Conservation (phyloP, 2,113 vertebrate genomes). For the Rissa tridactyla region DNA sequence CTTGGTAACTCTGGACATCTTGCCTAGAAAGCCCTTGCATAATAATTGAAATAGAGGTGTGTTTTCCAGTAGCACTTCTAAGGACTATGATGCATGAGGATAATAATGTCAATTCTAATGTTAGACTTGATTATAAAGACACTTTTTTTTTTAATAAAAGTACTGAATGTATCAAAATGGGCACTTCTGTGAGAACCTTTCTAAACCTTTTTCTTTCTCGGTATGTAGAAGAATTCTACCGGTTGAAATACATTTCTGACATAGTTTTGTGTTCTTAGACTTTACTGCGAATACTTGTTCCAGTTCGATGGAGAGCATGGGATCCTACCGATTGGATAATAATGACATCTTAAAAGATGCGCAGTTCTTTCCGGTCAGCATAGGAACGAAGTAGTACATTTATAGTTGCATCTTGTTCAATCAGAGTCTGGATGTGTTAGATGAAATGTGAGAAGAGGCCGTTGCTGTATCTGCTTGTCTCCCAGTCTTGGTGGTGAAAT, state of each 20-base stretch:
- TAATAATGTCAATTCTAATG: neutral
- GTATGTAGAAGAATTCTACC: neutral
- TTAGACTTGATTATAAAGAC: neutral
- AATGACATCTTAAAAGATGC: neutral
- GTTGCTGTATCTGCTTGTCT: neutral
- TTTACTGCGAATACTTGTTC: neutral
- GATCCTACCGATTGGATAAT: neutral
- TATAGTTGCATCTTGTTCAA: neutral
- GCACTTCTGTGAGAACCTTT: neutral
- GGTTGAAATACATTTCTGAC: neutral
- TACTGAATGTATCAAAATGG: neutral
- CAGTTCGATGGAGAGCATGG: neutral
- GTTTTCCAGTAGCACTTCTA: neutral
- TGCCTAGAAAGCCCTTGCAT: neutral
- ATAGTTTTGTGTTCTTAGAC: neutral
- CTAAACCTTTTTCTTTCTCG: neutral
- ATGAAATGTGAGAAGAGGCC: neutral
- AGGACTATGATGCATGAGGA: accelerated
- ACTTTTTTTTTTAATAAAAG: neutral
- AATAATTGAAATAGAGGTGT: neutral
- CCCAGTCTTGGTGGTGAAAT: neutral
- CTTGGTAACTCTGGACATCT: neutral
- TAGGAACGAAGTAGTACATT: neutral
- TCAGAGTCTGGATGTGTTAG: neutral
- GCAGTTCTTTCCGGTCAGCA: accelerated